A percentile compares a stretch with the other conserved stretches of the same genome.
These are phyloP conservation scores for Argyra leucocephala DNA, from an alignment of 2,888 invertebrate species.

Conservation along the genomic window DNA sequence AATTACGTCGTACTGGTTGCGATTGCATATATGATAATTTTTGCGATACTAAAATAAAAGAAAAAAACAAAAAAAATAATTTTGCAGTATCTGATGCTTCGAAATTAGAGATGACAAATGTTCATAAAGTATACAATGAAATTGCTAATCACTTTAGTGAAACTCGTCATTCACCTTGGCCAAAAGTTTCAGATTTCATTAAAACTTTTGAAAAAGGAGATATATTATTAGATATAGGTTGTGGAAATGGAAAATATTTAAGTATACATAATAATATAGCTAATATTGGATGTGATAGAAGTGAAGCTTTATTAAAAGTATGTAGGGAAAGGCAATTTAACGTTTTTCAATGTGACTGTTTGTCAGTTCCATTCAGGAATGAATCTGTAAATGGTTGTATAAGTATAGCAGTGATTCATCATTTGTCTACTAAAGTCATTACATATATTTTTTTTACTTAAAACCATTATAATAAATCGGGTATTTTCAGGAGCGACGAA, in stretches of 20 bases:
- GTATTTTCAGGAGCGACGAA: constrained; percentile 54
- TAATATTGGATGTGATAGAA: constrained; percentile 74
- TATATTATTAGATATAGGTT: constrained; percentile 82
- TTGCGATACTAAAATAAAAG: constrained; percentile 54
- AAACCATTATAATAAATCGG: constrained; percentile 4
- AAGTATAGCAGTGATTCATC: constrained; percentile 95
- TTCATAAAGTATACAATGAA: constrained; percentile 82
- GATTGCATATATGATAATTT: constrained; percentile 52
- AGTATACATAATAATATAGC: constrained; percentile 49
- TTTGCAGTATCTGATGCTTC: constrained; percentile 47
- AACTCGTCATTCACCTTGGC: constrained; percentile 92
- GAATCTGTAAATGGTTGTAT: constrained; percentile 68
- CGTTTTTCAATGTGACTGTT: constrained; percentile 67
- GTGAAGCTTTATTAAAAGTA: constrained; percentile 57
- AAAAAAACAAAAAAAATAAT: constrained; percentile 17
- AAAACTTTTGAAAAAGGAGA: constrained; percentile 55
- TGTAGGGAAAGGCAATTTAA: constrained; percentile 54
- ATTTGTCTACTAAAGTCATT: constrained; percentile 68
- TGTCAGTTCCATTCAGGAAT: constrained; percentile 60
- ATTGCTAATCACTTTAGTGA: constrained; percentile 92
- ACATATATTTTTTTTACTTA: too few species aligned
- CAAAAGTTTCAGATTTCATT: constrained; percentile 74
- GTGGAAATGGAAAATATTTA: constrained; percentile 97
- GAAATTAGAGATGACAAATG: constrained; percentile 62
- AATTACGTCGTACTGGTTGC: constrained; percentile 49